Evolutionary conservation across 2,113 vertebrate genomes (phyloP), one percentile per base, ranked within the genome.

Genomic region (Scopus umbretta): DNA sequence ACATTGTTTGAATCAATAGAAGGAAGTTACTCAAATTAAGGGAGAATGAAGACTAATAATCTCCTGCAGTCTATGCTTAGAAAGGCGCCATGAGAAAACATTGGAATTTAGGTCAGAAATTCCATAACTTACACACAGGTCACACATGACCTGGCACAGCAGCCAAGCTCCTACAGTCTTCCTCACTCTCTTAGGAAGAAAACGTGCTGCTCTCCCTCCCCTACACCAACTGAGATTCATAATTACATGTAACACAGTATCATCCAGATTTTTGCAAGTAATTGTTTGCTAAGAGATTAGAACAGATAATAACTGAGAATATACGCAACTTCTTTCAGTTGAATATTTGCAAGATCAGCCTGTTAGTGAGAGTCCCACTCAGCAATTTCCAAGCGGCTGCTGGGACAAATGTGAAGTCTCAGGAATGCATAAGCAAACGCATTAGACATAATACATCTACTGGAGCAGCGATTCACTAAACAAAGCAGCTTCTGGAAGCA

Each of bases 21-120:
- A 91, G n/a, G n/a, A 18, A 43, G 49, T 63, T 78, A 42, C 23
- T 90, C 45, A 58, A 75, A 70, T 70, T 10, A 73, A 86, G 55
- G 22, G 20, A 71, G 47, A 59, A 66, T 22, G 45, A 74, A 81
- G 47, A 71, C 56, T 59, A 80, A 72, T 32, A 80, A 94, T 59
- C 21, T 74, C 27, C 71, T 50, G 68, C 47, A 84, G 43, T 2
- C 47, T n/a, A 0, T 52, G 22, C 65, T 94, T 40, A 79, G 76
- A 42, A 84, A 94, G 62, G 61, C 65, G 86, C 40, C 49, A 58
- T 16, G n/a, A 81, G 91, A 87, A 92, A 94, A 74, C 61, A 72
- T 1, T 80, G 95, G 92, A 93, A 93, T 95, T 86, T 86, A 62
- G 96, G 94, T 94, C 96, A 94, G 81, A 93, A 95, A 94, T 94